Evolutionary conservation across 2,888 invertebrate species (phyloP).

Genomic region (Adela reaumurella): DNA sequence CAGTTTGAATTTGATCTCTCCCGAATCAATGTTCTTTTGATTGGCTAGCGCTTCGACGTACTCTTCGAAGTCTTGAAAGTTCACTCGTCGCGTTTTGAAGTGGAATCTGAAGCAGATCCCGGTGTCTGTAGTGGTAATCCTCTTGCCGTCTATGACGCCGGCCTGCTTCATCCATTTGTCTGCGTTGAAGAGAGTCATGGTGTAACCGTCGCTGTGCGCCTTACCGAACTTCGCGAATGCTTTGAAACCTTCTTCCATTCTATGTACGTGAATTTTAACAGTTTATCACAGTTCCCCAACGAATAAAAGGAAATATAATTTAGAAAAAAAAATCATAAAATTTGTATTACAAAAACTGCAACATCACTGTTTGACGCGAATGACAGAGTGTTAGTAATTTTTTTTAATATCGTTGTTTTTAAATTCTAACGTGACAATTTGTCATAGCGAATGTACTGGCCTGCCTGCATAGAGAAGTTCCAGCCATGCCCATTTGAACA

Average conservation of each 20-base stretch:
- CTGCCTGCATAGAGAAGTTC: no score
- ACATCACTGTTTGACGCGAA: no score
- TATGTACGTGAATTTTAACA: no score
- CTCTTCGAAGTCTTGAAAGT: conserved; percentile 37
- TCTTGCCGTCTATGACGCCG: conserved; percentile 58
- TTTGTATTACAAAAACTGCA: no score
- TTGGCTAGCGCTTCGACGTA: conserved; percentile 64
- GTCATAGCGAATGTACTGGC: no score
- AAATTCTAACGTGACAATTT: no score
- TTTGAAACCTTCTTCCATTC: conserved; percentile 47
- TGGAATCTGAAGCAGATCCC: conserved; percentile 69
- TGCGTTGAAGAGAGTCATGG: conserved; percentile 63
- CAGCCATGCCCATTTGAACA: no score
- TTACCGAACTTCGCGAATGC: conserved; percentile 67
- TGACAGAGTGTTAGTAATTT: no score
- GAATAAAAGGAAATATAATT: no score
- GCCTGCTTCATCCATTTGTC: conserved; percentile 78
- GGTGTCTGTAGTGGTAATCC: conserved; percentile 67
- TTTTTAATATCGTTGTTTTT: no score
- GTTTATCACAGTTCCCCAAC: no score
- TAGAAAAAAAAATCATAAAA: no score
- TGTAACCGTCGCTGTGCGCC: conserved; percentile 61
- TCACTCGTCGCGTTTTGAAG: conserved; percentile 24
- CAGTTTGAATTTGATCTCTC: conserved; percentile 60
- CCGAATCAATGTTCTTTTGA: conserved; percentile 58